Evolutionary conservation across 2,888 invertebrate genomes (phyloP), one percentile per base, ranked within the genome.

Genomic region (Gortyna flavago): DNA sequence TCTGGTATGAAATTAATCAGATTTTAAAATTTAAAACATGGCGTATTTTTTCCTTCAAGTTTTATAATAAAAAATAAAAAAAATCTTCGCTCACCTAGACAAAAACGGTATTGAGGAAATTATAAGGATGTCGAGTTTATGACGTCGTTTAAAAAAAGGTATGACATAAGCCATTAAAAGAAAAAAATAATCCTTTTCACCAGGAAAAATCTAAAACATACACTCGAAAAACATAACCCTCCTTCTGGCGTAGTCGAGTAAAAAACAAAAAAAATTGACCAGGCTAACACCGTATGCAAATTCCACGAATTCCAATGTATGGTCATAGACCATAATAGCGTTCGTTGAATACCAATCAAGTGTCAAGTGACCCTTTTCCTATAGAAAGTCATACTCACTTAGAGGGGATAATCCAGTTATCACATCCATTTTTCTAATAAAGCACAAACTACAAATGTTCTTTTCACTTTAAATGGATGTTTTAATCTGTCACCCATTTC

Each of bases 401-500:
- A 96, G 91, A 81, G 94, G 93, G 72, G 95, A 93, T 72, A 96
- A 89, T 89, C 96, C 96, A 59, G 93, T 92, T 68, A 96, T 95
- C 87, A 94, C 89, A 95, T 96, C 96, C 96, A 96, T 96, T 90
- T 92, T 95, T 88, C 87, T 80, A 86, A 81, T 86, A 90, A 86
- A 91, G 91, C 92, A 88, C 89, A 80, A 85, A 76, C 68, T 69
- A 83, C 57, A 82, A 92, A 90, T 89, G 95, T 93, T 92, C 87
- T 92, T 95, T 95, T 96, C 93, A 95, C 95, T 95, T 94, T 96
- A 80, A 93, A 95, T 93, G 95, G 96, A 90, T 95, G 94, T 91
- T 95, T 95, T 75, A 95, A 92, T 85, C 93, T 95, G 94, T 95
- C 96, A 95, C 95, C 96, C 96, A 96, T 96, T 93, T 95, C 96